Percentiles rank a stretch among this genome's conserved stretches.
These are phyloP conservation scores for Allolobophora icterica DNA, from an alignment of 2,888 invertebrate species.

Conservation along the genomic window DNA sequence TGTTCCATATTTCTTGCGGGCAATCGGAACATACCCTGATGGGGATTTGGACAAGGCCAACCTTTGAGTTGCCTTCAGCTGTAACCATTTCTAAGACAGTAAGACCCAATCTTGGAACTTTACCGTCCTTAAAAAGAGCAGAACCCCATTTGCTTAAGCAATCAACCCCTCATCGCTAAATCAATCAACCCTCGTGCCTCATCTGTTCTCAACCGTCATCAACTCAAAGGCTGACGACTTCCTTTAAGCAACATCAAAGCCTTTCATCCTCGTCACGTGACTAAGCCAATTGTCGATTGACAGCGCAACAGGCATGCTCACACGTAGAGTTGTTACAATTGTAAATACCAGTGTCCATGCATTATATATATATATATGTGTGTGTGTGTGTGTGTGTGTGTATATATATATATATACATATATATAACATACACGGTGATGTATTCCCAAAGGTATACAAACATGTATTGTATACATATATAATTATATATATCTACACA, in stretches of 20 bases:
- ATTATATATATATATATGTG: neutral
- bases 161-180: neutral
- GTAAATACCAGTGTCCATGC: neutral
- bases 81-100: neutral
- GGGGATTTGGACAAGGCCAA: too few species aligned
- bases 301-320: neutral
- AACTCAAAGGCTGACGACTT: neutral
- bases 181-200: neutral
- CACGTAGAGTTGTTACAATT: neutral
- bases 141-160: neutral
- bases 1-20: neutral
- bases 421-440: too few species aligned
- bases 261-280: neutral
- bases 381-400: too few species aligned
- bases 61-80: too few species aligned
- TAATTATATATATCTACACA: too few species aligned
- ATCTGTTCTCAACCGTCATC: neutral
- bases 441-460: too few species aligned
- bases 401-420: too few species aligned
- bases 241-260: neutral
- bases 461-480: too few species aligned
- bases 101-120: neutral
- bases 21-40: too few species aligned
- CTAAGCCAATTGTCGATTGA: neutral
- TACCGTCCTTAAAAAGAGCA: neutral